Evolutionary conservation across 2,113 vertebrate species (phyloP), one percentile per base, ranked within the genome.

Genomic region (Leucopternis melanops): DNA sequence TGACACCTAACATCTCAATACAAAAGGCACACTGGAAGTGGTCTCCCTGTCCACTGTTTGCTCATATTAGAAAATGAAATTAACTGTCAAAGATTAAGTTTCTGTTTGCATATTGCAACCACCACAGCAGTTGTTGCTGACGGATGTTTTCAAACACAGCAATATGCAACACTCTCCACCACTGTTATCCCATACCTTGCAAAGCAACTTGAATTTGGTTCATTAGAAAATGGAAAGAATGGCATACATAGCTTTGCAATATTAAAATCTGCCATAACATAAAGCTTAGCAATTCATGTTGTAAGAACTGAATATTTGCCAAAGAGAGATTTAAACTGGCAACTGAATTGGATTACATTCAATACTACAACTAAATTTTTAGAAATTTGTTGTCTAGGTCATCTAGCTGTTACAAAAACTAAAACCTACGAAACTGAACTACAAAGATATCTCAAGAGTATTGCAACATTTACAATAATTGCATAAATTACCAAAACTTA

Each of bases 251-350:
- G 71, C 65, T 79, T 65, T 61, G 72, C 50, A 81, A 73, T 67
- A 89, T 59, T 84, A 81, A 96, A 96, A 52, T 11, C 52, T 80
- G 77, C 47, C 71, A 47, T 47, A 93, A 52, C 74, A 90, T 85
- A 88, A 70, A 86, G 81, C 65, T 94, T 61, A 92, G 59, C 81
- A 86, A 73, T 78, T 94, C 36, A 21, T 38, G 38, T 61, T 73
- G 10, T 14, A 81, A 66, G 44, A 92, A 72, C 16, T 34, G 42
- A 86, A 2, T 10, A 71, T 47, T 72, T 94, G 91, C 80, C 93
- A 90, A 79, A 73, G 57, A 81, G 52, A 96, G 52, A 79, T 80
- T 96, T 88, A 90, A 95, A 88, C n/a, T 90, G 86, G 62, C 87
- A 94, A 88, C 25, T 70, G 63, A 81, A 94, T 11, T 96, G 82